phyloP scores from a whole-genome alignment of 2,113 vertebrate species.

The Anthoscopus minutus region DNA sequence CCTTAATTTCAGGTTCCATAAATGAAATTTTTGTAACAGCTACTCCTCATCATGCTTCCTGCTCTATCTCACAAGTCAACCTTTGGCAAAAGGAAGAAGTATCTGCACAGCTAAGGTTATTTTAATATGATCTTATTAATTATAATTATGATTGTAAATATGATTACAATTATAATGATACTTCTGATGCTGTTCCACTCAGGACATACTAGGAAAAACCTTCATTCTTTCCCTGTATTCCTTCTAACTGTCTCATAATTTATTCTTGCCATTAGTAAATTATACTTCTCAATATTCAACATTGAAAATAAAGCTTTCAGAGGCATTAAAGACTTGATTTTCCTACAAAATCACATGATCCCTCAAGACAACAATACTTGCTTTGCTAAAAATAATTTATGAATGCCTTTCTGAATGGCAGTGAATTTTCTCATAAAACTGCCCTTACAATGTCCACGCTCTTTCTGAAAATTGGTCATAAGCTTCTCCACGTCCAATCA shows the following conservation, averaged over 20 bases:
- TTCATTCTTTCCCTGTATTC: background rate
- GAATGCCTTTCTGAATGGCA: background rate
- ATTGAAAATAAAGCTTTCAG: background rate
- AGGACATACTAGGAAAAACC: background rate
- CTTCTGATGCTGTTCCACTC: background rate
- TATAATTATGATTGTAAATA: no score
- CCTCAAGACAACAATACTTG: background rate
- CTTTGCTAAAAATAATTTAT: background rate
- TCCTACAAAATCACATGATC: background rate
- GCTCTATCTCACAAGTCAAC: background rate
- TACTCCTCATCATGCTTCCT: background rate
- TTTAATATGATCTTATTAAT: background rate
- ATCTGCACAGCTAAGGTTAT: background rate
- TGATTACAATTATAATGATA: background rate
- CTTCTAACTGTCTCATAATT: background rate
- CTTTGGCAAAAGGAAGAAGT: background rate
- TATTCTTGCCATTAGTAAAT: background rate
- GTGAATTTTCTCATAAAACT: background rate
- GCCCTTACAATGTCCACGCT: background rate
- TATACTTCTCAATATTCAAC: background rate
- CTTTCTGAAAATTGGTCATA: background rate
- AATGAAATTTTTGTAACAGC: background rate
- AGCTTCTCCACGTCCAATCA: background rate
- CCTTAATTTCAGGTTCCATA: background rate
- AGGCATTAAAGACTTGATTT: background rate